Base-by-base conservation (phyloP, 2,888 invertebrate species). In the Horisme vitalbata region DNA sequence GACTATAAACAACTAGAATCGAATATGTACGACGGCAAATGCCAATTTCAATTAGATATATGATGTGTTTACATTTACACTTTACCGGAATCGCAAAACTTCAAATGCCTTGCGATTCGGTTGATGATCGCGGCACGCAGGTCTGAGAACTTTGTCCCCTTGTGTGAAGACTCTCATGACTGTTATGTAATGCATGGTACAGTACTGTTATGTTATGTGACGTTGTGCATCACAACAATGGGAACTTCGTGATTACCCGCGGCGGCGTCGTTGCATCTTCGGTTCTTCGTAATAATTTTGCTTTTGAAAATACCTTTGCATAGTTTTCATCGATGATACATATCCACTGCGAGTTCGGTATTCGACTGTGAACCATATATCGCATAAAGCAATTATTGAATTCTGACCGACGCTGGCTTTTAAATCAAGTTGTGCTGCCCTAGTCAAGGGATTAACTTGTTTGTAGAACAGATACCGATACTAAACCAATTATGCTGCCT, bases 141-240 rank as follows among this genome's bases (percentile, higher is more conserved):
- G 66, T 69, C 68, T 80, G 83, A 73, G 83, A 84, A 81, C 81
- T 66, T 63, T 64, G 68, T 70, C 64, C 68, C 66, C 74, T 68
- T 69, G 71, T 77, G 76, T 68, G 71, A 73, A 75, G 64, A 64
- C 76, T 83, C 83, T 73, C 84, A 83, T 83, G 78, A 77, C 65
- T 68, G 73, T 83, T 81, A 82, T 79, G 70, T 75, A 81, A 83
- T 44, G 28, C 23, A 49, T 68, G 66, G 65, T 64, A 74, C 71
- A 61, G 71, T 80, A 82, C 85, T 78, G 84, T 84, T 85, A n/a
- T n/a, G n/a, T n/a, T 2, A 79, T 68, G 74, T 55, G 41, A 34
- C 28, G n/a, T 43, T 23, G 34, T 41, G 28, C 65, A 77, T 68
- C 79, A 82, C 78, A 79, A 83, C 79, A 80, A 83, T 72, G 73